Evolutionary conservation across 2,888 invertebrate species (phyloP).

Genomic region (Choreutis nemorana): DNA sequence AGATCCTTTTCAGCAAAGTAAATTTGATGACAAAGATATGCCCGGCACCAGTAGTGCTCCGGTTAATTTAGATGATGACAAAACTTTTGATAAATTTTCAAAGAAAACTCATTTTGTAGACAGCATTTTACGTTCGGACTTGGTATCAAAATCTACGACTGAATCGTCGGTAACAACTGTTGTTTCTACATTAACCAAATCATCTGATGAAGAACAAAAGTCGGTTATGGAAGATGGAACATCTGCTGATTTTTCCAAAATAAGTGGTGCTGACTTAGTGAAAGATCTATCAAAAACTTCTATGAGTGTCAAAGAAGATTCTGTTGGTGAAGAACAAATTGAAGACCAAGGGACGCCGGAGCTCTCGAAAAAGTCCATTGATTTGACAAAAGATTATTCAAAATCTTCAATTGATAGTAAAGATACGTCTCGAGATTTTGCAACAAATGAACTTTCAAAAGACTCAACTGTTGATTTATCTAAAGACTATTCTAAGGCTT

Average conservation of each 20-base stretch:
- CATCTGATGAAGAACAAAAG: conserved; percentile 55
- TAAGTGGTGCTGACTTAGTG: conserved; percentile 50
- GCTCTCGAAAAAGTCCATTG: conserved; percentile 55
- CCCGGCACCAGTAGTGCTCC: conserved; percentile 22
- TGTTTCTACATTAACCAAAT: conserved; percentile 50
- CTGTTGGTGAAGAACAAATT: conserved; percentile 33
- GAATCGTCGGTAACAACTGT: conserved; percentile 58
- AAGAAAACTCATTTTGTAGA: conserved; percentile 42
- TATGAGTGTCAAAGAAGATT: conserved; percentile 47
- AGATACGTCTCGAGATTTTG: conserved; percentile 58
- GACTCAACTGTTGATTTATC: conserved; percentile 56
- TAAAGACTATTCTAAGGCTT: conserved; percentile 55
- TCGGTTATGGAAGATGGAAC: conserved; percentile 54
- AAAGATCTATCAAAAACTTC: conserved; percentile 56
- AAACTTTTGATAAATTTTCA: conserved; percentile 20
- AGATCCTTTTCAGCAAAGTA: conserved; percentile 14
- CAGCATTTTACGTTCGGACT: conserved; percentile 33
- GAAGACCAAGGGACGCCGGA: conserved; percentile 54
- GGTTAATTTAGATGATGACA: conserved; percentile 22
- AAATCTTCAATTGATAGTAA: conserved; percentile 60
- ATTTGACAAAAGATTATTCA: conserved; percentile 55
- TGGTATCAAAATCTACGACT: conserved; percentile 56
- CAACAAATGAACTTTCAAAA: conserved; percentile 56
- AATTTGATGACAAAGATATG: conserved; percentile 7
- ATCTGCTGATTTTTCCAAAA: conserved; percentile 54